These are phyloP conservation scores for Typhlomys cinereus DNA, from an alignment of 2,113 vertebrate genomes.

Conservation along the genomic window DNA sequence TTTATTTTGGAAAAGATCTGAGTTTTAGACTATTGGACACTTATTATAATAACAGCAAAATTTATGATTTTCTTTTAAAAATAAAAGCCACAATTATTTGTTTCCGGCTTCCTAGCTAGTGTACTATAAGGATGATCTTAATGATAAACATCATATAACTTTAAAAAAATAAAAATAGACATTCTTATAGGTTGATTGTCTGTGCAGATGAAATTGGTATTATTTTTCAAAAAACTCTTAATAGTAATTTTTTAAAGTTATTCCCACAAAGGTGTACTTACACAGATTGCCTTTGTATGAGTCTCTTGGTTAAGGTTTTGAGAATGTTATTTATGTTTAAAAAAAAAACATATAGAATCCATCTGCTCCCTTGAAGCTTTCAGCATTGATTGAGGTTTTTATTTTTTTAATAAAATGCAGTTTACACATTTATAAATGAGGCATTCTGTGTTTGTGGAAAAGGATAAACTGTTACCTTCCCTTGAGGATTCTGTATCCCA, in stretches of 20 bases:
- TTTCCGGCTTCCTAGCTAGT: slow-evolving; percentile 55
- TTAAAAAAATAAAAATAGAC: slow-evolving; percentile 33
- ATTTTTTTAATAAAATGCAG: slow-evolving; percentile 90
- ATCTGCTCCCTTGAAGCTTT: slow-evolving; percentile 87
- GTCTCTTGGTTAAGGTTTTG: slow-evolving; percentile 74
- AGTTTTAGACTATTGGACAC: slow-evolving; percentile 79
- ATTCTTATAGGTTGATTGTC: slow-evolving; percentile 56
- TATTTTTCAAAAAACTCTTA: slow-evolving; percentile 59
- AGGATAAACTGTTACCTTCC: slow-evolving; percentile 93
- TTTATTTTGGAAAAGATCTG: slow-evolving; percentile 87
- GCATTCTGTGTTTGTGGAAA: slow-evolving; percentile 92
- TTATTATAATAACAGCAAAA: slow-evolving; percentile 79
- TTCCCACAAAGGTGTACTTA: slow-evolving; percentile 77
- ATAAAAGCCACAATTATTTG: slow-evolving; percentile 69
- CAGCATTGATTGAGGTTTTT: slow-evolving; percentile 84
- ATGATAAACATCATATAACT: slow-evolving; percentile 60
- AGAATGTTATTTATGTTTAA: slow-evolving; percentile 68
- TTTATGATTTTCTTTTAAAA: slow-evolving; percentile 48
- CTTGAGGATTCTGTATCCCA: slow-evolving; percentile 90
- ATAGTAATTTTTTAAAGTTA: slow-evolving; percentile 74
- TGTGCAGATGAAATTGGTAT: slow-evolving; percentile 67
- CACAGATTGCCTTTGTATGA: slow-evolving; percentile 70
- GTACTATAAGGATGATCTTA: slow-evolving; percentile 14
- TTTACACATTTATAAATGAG: slow-evolving; percentile 92
- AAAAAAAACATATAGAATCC: slow-evolving; percentile 84